A percentile compares a stretch with the other conserved stretches of the same genome.
These are phyloP conservation scores for Hyperopisus bebe DNA, from an alignment of 2,113 vertebrate species.

Conservation along the genomic window DNA sequence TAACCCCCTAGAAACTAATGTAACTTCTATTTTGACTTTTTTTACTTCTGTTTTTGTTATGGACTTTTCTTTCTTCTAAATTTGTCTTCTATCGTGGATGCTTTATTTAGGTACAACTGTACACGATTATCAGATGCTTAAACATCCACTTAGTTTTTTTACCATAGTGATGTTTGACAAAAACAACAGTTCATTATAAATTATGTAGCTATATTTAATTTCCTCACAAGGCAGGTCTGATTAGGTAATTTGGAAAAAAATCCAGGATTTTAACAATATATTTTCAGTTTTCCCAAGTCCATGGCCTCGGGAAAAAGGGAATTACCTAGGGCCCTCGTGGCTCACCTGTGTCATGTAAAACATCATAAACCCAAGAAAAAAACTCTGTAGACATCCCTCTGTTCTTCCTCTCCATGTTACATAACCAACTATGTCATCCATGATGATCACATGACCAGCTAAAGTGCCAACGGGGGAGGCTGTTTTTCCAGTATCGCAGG, in stretches of 20 bases:
- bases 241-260: not conserved
- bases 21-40: not conserved
- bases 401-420: conserved; percentile 5
- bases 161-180: not conserved
- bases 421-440: conserved; percentile 12
- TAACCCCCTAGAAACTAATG: not conserved
- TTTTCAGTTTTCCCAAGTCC: not conserved
- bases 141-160: not conserved
- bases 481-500: not conserved
- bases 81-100: not conserved
- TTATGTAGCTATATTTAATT: not conserved
- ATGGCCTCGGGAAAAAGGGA: not conserved
- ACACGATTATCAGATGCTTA: not conserved
- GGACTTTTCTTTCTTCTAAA: not conserved
- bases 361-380: not conserved
- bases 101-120: not conserved
- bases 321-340: not conserved
- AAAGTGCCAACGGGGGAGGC: not conserved
- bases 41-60: not conserved
- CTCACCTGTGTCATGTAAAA: not conserved
- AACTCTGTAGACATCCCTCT: not conserved
- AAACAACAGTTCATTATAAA: not conserved
- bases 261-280: not conserved
- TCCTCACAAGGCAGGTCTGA: not conserved
- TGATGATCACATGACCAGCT: conserved; percentile 14